Evolutionary conservation across 2,888 invertebrate genomes (phyloP).

Genomic region (Melanchra persicariae): DNA sequence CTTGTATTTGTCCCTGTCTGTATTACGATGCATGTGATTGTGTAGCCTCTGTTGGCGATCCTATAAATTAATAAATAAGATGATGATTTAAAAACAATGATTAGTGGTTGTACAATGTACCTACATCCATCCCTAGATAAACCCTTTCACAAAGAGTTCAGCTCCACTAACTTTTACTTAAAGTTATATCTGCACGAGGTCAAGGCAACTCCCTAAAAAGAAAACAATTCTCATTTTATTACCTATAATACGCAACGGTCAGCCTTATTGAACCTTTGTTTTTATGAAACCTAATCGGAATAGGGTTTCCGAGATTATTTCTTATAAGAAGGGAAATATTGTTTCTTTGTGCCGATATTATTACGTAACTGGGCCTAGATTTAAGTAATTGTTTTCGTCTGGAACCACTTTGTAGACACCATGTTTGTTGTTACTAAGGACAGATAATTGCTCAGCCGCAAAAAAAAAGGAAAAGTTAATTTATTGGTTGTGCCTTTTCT

Average conservation of each 20-base stretch:
- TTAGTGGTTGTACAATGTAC: too few relatives aligned
- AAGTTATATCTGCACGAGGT: conserved; percentile 4
- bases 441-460: background rate
- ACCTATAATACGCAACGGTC: conserved; percentile 50
- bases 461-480: too few relatives aligned
- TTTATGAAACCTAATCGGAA: conserved; percentile 57
- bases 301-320: conserved; percentile 46
- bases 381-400: conserved; percentile 35
- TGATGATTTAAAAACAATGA: too few relatives aligned
- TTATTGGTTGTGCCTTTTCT: too few relatives aligned
- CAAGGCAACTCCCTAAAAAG: conserved; percentile 8
- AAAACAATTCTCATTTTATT: conserved; percentile 39
- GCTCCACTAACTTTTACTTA: background rate
- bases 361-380: conserved; percentile 18
- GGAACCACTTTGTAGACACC: background rate
- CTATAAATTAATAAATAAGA: too few relatives aligned
- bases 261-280: conserved; percentile 54
- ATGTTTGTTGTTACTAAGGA: background rate
- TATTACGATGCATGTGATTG: too few relatives aligned
- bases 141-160: background rate
- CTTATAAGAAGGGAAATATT: conserved; percentile 34
- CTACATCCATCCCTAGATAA: background rate
- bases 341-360: conserved; percentile 30
- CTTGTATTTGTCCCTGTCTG: too few relatives aligned
- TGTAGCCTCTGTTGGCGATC: too few relatives aligned